Conservation (phyloP, 2,888 invertebrate species). For the Ennomos quercinarius region DNA sequence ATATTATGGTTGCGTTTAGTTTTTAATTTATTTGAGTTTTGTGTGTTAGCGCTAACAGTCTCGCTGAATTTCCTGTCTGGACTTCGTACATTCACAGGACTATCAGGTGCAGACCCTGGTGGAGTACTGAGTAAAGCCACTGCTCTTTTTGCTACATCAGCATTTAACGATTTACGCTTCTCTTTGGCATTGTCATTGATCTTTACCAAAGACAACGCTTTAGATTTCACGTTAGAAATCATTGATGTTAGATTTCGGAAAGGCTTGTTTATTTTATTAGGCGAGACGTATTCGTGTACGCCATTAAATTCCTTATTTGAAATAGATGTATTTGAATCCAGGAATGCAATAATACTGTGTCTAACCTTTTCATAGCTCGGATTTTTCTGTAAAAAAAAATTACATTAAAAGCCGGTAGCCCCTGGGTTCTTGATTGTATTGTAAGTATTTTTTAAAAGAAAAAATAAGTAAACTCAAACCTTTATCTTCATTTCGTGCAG, state of each 20-base stretch:
- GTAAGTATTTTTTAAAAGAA: not conserved
- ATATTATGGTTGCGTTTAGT: constrained; percentile 22
- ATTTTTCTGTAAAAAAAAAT: constrained; percentile 75
- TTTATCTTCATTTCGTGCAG: constrained; percentile 84
- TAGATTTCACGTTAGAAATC: constrained; percentile 82
- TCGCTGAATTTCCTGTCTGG: constrained; percentile 32
- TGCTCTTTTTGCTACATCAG: constrained; percentile 63
- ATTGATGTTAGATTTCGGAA: constrained; percentile 73
- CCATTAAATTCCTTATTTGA: constrained; percentile 44
- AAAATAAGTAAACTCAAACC: constrained; percentile 59
- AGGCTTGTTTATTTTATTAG: constrained; percentile 58
- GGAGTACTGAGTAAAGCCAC: constrained; percentile 66
- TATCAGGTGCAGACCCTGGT: constrained; percentile 60
- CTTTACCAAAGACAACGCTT: constrained; percentile 81
- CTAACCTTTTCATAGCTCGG: constrained; percentile 75
- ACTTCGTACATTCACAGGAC: constrained; percentile 49
- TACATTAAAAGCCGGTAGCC: constrained; percentile 1
- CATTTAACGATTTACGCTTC: constrained; percentile 51
- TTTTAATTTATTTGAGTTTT: constrained; percentile 21
- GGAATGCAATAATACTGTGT: constrained; percentile 72
- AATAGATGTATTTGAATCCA: constrained; percentile 64
- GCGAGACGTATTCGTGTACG: constrained; percentile 61
- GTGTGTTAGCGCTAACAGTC: constrained; percentile 1
- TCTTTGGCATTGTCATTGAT: constrained; percentile 60
- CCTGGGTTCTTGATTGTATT: no score